Evolutionary conservation across 2,113 vertebrate genomes (phyloP).

Genomic region (Ellobius talpinus): DNA sequence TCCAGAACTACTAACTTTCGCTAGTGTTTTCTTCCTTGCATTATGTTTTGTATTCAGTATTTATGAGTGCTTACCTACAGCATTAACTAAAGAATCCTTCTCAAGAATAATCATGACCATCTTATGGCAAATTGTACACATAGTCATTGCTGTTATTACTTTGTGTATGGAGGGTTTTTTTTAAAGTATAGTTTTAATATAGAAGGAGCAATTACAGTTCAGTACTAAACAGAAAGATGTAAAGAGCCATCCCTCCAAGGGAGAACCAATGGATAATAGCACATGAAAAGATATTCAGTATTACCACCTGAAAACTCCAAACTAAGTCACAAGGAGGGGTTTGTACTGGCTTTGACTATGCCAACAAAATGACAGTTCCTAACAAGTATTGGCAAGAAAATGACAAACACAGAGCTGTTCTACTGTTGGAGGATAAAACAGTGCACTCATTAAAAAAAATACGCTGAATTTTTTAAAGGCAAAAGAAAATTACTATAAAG

Average conservation of each 20-base stretch:
- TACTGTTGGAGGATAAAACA: background rate
- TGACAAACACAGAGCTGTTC: background rate
- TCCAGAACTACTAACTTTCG: constrained; percentile 24
- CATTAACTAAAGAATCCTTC: background rate
- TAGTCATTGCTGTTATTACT: background rate
- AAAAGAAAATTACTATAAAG: background rate
- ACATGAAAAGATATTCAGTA: background rate
- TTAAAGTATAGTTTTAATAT: background rate
- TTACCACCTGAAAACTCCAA: background rate
- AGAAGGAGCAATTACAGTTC: background rate
- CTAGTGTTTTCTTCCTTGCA: background rate
- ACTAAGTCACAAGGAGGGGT: background rate
- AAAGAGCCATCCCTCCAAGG: background rate
- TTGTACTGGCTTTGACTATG: background rate
- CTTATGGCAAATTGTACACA: background rate
- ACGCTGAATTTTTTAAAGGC: background rate
- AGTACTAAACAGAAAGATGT: background rate
- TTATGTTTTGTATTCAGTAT: constrained; percentile 28
- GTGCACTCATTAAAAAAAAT: constrained; percentile 1
- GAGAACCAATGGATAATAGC: background rate
- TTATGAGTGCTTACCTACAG: background rate
- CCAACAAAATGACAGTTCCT: background rate
- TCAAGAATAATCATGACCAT: background rate
- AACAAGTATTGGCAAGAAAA: background rate
- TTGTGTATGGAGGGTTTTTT: background rate